Evolutionary conservation across 1,140 invertebrate genomes (phyloP), one percentile per base, ranked within the genome.

Genomic region (Archegozetes longisetosus): DNA sequence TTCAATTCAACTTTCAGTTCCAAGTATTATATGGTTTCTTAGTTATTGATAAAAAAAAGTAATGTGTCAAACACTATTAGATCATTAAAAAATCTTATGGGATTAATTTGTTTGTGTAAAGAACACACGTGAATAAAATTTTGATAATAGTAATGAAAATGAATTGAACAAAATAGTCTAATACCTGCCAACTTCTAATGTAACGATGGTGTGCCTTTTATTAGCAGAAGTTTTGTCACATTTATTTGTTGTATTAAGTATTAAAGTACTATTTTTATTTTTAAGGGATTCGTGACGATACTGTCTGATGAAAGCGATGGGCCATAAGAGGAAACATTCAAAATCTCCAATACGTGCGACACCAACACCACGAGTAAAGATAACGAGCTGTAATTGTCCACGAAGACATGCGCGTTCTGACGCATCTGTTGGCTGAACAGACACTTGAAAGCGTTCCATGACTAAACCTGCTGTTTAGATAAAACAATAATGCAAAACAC

Each of bases 141-240:
- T n/a, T n/a, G n/a, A 58, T 20, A n/a, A 23, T 51, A 12, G 52
- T 20, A n/a, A 58, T 51, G 12, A 27, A 17, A 58, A n/a, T 51
- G 22, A 1, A 23, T 22, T 22, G 17, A 58, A 25, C 54, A 17
- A 53, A 58, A 51, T 51, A n/a, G 13, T 20, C 4, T 24, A 48
- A 57, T 61, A 66, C 66, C 66, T 66, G 26, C 66, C 66, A 14
- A 66, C 57, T 63, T 66, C 66, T 0, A 66, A 48, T n/a, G 64
- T 64, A 9, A 66, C 61, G 1, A 66, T 47, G 3, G 62, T 66
- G 12, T 51, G 61, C 50, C 61, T 66, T 3, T 54, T 53, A 24
- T 52, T 59, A 1, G 48, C 53, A 1, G 51, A 52, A 12, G 52
- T 32, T 0, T 48, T 55, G 3, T 23, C 46, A 40, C 17, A 40